A percentile compares a stretch with the other conserved stretches of the same genome.
phyloP scores from a whole-genome alignment of 2,113 vertebrate genomes.

The Chionodraco myersi region DNA sequence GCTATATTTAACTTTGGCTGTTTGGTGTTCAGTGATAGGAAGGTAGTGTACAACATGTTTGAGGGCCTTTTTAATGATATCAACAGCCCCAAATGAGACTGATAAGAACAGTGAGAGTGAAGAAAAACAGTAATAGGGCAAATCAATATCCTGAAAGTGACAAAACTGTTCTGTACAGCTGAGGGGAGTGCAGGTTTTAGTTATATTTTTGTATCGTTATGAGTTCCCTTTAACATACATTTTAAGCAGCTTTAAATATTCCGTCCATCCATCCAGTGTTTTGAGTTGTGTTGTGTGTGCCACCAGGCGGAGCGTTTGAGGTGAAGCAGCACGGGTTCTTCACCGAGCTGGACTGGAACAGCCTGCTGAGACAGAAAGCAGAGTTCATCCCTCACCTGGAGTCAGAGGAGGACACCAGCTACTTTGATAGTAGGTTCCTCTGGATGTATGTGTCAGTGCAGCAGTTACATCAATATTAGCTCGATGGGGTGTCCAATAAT shows the following conservation, averaged over 20 bases:
- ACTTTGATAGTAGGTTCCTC: constrained; percentile 90
- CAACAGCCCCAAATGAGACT: too few relatives aligned
- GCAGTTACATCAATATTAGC: constrained; percentile 15
- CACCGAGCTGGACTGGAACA: constrained; percentile 92
- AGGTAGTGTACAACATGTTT: too few relatives aligned
- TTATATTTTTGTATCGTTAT: background rate
- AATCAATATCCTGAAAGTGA: too few relatives aligned
- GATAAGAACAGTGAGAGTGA: too few relatives aligned
- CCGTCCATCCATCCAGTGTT: background rate
- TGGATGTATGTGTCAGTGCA: constrained; percentile 21
- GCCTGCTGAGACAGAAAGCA: constrained; percentile 92
- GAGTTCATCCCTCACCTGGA: constrained; percentile 95
- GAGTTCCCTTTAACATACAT: background rate
- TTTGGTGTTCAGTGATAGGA: too few relatives aligned
- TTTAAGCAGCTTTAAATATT: background rate
- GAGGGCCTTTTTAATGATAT: too few relatives aligned
- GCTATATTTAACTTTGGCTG: background rate
- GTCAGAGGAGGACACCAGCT: constrained; percentile 96
- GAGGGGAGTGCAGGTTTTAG: background rate
- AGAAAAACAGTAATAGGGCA: too few relatives aligned
- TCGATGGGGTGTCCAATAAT: constrained; percentile 23
- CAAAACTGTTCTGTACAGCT: too few relatives aligned
- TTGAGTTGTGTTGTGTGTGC: constrained; percentile 1
- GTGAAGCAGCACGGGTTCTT: constrained; percentile 94
- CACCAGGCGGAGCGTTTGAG: constrained; percentile 90